Conservation (phyloP, 2,113 vertebrate genomes). For the Zosterops borbonicus region DNA sequence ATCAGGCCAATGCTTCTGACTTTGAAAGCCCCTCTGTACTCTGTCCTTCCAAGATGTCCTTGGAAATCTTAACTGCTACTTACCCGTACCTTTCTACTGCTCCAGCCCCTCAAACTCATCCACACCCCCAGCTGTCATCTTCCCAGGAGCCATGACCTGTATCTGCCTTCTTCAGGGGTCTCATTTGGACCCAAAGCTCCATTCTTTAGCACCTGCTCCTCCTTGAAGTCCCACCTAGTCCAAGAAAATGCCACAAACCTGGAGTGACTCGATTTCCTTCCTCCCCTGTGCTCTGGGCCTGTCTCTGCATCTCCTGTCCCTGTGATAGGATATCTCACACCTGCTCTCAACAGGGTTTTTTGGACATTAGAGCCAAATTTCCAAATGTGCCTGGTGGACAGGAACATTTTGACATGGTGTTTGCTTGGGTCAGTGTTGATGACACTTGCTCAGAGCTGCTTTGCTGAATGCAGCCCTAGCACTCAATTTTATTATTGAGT, state of each 20-base stretch:
- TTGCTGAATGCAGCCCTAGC: neutral
- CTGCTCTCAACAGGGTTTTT: neutral
- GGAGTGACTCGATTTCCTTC: neutral
- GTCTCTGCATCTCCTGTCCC: neutral
- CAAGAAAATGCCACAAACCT: neutral
- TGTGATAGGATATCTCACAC: neutral
- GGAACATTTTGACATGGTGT: neutral
- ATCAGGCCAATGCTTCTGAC: neutral
- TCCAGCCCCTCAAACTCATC: neutral
- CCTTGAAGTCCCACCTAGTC: neutral
- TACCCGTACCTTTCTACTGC: neutral
- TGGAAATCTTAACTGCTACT: neutral
- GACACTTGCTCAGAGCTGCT: neutral
- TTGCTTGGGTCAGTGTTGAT: neutral
- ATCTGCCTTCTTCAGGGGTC: neutral
- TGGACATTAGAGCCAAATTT: neutral
- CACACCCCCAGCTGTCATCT: neutral
- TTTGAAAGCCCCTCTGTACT: neutral
- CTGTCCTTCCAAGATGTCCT: neutral
- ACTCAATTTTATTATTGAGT: neutral
- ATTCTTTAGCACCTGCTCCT: neutral
- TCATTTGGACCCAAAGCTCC: neutral
- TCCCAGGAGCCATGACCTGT: neutral
- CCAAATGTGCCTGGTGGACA: neutral
- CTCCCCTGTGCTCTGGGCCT: accelerated